Conservation (phyloP, 1,140 invertebrate species). For the Campodea augens region DNA sequence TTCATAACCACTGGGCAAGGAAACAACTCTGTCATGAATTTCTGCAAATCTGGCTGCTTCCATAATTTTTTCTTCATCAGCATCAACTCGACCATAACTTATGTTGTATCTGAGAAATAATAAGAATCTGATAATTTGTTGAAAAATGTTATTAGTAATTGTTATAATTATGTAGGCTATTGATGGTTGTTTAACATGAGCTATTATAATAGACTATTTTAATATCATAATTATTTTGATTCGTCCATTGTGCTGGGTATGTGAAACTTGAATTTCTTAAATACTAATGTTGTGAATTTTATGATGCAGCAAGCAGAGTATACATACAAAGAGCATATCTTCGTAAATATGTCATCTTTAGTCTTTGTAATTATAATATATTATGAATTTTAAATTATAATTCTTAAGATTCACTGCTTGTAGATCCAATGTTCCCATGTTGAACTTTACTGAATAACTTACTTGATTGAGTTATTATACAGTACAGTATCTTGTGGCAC, state of each 20-base stretch:
- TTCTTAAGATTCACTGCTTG: not conserved
- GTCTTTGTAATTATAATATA: not conserved
- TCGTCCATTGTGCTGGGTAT: too few species aligned
- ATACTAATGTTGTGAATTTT: too few species aligned
- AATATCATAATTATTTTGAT: too few species aligned
- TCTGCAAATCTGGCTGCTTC: constrained; percentile 33
- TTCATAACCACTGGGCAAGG: constrained; percentile 29
- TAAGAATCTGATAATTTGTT: too few species aligned
- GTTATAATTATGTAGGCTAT: too few species aligned
- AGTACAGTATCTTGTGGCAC: constrained; percentile 42
- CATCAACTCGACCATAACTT: constrained; percentile 31
- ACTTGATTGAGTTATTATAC: constrained; percentile 35
- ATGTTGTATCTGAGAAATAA: constrained; percentile 32
- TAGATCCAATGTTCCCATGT: not conserved
- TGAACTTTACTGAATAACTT: constrained; percentile 2
- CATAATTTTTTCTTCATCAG: constrained; percentile 30
- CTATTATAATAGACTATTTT: too few species aligned
- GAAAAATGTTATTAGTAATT: too few species aligned
- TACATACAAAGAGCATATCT: too few species aligned
- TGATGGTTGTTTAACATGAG: too few species aligned
- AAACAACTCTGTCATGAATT: constrained; percentile 33
- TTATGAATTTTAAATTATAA: not conserved
- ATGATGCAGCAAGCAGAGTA: too few species aligned
- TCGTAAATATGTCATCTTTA: not conserved
- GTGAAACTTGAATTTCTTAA: too few species aligned